Conservation (phyloP, 2,797 vertebrate species). For the Myotis pilosus region DNA sequence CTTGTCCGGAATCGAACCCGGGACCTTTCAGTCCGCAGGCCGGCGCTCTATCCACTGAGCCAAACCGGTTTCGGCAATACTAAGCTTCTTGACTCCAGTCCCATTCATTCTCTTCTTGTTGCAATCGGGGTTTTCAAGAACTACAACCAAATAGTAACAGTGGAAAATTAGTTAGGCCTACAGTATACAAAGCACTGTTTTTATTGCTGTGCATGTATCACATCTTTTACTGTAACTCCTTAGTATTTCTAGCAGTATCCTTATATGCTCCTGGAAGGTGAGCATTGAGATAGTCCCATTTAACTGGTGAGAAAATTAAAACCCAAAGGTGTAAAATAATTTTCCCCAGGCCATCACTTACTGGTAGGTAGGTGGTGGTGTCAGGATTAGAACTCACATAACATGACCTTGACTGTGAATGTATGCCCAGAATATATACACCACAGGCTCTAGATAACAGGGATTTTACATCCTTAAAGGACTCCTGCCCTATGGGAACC, state of each 20-base stretch:
- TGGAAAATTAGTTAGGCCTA: not conserved
- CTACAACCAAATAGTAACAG: not conserved
- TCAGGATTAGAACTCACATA: not conserved
- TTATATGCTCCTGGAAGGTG: not conserved
- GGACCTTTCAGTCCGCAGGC: too few species aligned
- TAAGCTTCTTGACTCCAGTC: not conserved
- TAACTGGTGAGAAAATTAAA: slow-evolving; percentile 8
- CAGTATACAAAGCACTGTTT: not conserved
- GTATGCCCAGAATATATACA: not conserved
- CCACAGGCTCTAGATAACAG: not conserved
- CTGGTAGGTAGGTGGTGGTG: not conserved
- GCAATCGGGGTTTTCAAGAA: not conserved
- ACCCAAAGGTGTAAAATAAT: not conserved
- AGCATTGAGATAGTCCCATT: not conserved
- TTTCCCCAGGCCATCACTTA: not conserved
- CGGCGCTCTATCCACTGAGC: too few species aligned
- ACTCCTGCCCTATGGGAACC: not conserved
- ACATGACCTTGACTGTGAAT: not conserved
- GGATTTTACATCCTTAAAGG: not conserved
- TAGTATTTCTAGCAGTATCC: not conserved
- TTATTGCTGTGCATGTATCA: not conserved
- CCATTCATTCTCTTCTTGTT: not conserved
- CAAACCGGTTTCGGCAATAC: too few species aligned
- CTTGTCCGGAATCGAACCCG: too few species aligned
- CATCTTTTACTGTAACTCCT: not conserved